Conservation (phyloP, 2,113 vertebrate genomes). For the Bubo blakistoni region DNA sequence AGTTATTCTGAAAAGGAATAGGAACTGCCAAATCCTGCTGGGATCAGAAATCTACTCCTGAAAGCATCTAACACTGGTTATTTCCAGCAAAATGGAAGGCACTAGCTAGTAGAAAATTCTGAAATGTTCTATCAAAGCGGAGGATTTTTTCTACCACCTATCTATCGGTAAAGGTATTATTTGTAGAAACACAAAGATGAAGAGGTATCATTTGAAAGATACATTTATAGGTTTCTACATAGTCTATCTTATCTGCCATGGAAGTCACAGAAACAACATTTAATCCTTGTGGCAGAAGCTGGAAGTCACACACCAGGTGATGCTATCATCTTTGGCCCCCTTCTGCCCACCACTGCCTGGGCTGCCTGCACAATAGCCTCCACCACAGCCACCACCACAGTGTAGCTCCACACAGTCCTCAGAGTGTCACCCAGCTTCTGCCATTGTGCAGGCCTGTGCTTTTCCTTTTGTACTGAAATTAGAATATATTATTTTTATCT, state of each 20-base stretch:
- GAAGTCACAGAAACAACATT: background rate
- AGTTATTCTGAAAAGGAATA: background rate
- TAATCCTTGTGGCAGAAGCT: background rate
- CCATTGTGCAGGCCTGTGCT: background rate
- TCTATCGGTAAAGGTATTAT: background rate
- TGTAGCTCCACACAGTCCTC: background rate
- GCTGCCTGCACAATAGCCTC: background rate
- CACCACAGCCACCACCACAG: background rate
- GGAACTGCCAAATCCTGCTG: background rate
- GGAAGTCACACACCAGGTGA: background rate
- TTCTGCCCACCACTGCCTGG: background rate
- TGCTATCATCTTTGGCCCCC: background rate
- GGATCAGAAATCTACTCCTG: background rate
- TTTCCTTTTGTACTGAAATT: background rate
- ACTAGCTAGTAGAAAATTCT: background rate
- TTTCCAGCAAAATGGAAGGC: background rate
- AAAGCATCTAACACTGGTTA: background rate
- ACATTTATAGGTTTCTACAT: background rate
- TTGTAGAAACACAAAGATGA: background rate
- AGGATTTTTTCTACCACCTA: background rate
- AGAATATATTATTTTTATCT: background rate
- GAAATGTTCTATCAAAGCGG: background rate
- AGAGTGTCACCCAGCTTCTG: background rate
- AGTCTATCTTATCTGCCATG: rapidly evolving
- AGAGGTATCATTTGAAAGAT: background rate